These are phyloP conservation scores for Kryptolebias marmoratus DNA, from an alignment of 2,113 vertebrate species.

Conservation along the genomic window DNA sequence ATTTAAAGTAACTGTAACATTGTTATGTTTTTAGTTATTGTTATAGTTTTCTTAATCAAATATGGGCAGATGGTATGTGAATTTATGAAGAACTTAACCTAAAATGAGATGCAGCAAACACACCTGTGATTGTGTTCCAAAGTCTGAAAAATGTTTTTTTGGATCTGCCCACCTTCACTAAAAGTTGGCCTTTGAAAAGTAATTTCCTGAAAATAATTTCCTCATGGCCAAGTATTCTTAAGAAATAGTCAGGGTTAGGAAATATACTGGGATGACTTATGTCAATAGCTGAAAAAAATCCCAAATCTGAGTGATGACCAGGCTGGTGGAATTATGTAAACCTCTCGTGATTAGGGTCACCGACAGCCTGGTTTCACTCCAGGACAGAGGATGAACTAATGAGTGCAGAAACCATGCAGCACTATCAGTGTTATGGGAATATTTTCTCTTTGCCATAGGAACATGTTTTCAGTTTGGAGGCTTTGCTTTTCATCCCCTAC, in stretches of 20 bases:
- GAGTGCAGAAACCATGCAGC: conserved; percentile 37
- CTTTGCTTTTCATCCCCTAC: conserved; percentile 60
- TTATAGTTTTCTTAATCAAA: conserved; percentile 10
- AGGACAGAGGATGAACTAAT: conserved; percentile 46
- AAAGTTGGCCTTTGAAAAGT: not conserved
- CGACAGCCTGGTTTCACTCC: conserved; percentile 35
- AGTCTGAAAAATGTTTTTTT: not conserved
- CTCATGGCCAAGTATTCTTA: not conserved
- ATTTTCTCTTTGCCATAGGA: conserved; percentile 43
- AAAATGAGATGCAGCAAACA: conserved; percentile 5
- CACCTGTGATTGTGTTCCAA: not conserved
- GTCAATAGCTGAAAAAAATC: conserved; percentile 10
- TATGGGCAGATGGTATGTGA: not conserved
- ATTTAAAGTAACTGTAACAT: too few species aligned
- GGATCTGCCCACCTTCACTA: not conserved
- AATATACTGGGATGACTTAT: conserved; percentile 1
- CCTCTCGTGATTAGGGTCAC: conserved; percentile 64
- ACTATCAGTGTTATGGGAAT: conserved; percentile 14
- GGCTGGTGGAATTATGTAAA: conserved; percentile 77
- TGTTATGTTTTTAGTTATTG: too few species aligned
- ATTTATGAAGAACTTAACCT: not conserved
- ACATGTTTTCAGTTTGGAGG: conserved; percentile 47
- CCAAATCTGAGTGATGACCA: conserved; percentile 42
- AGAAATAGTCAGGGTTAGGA: not conserved
- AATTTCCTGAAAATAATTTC: not conserved